Conservation (phyloP, 2,113 vertebrate genomes). For the Dromas ardeola region DNA sequence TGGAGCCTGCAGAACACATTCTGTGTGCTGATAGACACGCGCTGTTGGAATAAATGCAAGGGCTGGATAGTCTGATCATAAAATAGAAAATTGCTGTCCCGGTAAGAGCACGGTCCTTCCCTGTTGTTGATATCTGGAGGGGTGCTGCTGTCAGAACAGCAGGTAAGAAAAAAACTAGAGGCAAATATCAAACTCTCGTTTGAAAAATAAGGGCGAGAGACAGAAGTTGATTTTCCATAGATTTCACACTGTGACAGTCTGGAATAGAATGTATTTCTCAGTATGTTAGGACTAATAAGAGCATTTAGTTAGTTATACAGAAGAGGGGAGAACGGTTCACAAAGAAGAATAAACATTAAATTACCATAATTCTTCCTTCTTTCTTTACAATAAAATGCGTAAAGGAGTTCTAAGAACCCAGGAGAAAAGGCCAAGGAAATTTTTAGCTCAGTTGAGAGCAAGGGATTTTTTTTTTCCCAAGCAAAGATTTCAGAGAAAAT, state of each 20-base stretch:
- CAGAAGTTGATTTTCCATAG: slow-evolving; percentile 35
- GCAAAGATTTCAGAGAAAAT: slow-evolving; percentile 25
- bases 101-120: not conserved
- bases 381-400: slow-evolving; percentile 17
- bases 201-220: not conserved
- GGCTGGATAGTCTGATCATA: not conserved
- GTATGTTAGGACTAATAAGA: slow-evolving; percentile 54
- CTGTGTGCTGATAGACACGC: not conserved
- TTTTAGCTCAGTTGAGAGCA: not conserved
- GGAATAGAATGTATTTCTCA: slow-evolving; percentile 20
- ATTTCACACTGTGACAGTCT: slow-evolving; percentile 31
- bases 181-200: not conserved
- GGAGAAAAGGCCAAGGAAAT: not conserved
- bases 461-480: not conserved
- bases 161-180: not conserved
- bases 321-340: slow-evolving; percentile 31
- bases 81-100: not conserved
- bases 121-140: not conserved
- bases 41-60: not conserved
- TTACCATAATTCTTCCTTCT: slow-evolving; percentile 62
- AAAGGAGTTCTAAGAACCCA: slow-evolving; percentile 7
- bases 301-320: slow-evolving; percentile 65
- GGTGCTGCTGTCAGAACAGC: not conserved
- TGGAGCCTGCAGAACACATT: not conserved
- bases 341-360: slow-evolving; percentile 58